These are phyloP conservation scores for Ctena decussata DNA, from an alignment of 2,888 invertebrate genomes.

Conservation along the genomic window DNA sequence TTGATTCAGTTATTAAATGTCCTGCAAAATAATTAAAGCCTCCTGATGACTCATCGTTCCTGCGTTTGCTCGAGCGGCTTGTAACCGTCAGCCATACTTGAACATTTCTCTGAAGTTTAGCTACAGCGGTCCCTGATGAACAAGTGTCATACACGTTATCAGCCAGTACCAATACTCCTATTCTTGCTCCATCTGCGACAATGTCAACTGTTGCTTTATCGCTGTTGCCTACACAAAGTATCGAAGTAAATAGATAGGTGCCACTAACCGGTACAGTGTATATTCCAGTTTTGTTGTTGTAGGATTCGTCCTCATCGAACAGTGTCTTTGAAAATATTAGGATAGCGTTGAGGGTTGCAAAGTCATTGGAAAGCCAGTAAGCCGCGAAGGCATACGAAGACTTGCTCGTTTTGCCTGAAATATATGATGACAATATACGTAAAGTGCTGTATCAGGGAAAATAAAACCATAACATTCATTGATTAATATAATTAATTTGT, in stretches of 20 bases:
- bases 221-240: neutral
- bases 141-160: neutral
- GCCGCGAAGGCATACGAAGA: too few species aligned
- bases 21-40: neutral
- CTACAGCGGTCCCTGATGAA: neutral
- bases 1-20: too few species aligned
- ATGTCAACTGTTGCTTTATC: neutral
- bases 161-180: neutral
- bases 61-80: neutral
- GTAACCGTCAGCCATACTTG: neutral
- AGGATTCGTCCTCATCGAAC: neutral
- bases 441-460: too few species aligned
- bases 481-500: too few species aligned
- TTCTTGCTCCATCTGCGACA: neutral
- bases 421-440: too few species aligned
- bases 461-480: too few species aligned
- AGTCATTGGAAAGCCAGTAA: too few species aligned
- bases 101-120: neutral
- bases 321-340: neutral
- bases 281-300: neutral
- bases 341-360: too few species aligned
- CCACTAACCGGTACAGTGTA: neutral
- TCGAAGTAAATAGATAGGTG: neutral
- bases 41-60: neutral
- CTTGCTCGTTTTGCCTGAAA: too few species aligned